These are phyloP conservation scores for Syngnathus floridae DNA, from an alignment of 2,113 vertebrate genomes.

Conservation along the genomic window DNA sequence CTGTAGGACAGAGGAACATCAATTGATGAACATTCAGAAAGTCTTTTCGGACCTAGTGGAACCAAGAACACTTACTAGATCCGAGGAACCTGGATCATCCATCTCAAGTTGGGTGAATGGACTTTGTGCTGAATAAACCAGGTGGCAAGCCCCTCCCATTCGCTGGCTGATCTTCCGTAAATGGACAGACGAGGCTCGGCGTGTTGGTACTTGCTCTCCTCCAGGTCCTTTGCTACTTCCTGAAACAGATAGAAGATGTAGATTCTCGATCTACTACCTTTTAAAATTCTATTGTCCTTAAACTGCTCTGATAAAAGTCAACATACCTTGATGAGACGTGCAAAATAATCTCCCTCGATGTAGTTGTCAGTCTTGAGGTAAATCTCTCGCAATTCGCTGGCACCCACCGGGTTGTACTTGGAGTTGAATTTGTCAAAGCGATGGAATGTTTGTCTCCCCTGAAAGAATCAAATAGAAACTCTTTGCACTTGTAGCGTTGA, in stretches of 20 bases:
- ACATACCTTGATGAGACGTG: slow-evolving; percentile 89
- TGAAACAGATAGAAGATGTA: slow-evolving; percentile 48
- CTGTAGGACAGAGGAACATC: slow-evolving; percentile 62
- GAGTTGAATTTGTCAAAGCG: slow-evolving; percentile 99
- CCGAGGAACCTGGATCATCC: slow-evolving; percentile 95
- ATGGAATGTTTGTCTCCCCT: slow-evolving; percentile 98
- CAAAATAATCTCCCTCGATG: slow-evolving; percentile 93
- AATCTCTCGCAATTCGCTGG: slow-evolving; percentile 91
- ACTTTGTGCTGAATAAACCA: slow-evolving; percentile 96
- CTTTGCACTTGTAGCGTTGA: neutral
- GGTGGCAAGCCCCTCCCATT: slow-evolving; percentile 81
- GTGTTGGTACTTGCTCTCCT: slow-evolving; percentile 95
- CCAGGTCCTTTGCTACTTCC: slow-evolving; percentile 89
- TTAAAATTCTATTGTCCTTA: no score
- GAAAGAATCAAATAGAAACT: slow-evolving; percentile 17
- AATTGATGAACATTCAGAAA: neutral
- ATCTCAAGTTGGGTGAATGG: slow-evolving; percentile 92
- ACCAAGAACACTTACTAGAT: slow-evolving; percentile 85
- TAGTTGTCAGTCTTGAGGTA: slow-evolving; percentile 95
- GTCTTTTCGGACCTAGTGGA: neutral
- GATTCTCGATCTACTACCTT: neutral
- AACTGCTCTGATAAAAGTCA: no score
- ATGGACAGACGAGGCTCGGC: slow-evolving; percentile 92
- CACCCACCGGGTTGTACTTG: slow-evolving; percentile 97
- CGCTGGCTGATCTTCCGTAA: slow-evolving; percentile 82